Evolutionary conservation across 53 echinoderm and acorn worm species (phyloP), one percentile per base, ranked within the genome.

Genomic region (Echinometra lucunter): DNA sequence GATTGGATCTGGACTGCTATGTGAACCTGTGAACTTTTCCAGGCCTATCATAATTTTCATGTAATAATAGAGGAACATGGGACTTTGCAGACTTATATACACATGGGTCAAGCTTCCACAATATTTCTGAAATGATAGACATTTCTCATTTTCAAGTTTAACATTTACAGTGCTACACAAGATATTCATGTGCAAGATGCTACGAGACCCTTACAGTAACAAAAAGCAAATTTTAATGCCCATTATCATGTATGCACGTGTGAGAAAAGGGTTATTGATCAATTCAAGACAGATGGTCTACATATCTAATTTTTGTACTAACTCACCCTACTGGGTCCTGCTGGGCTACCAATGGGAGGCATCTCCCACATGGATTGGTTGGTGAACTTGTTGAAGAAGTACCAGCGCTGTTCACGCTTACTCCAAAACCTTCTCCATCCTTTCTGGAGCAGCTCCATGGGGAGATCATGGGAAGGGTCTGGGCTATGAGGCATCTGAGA

Each of bases 351-450:
- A 27, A 99, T 66, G 0, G 96, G 82, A 42, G 99, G 99, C 96
- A 97, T 98, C 78, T 99, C 99, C 99, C 99, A 99, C 89, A 96
- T 78, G 28, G 98, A 98, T 92, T 98, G 96, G 83, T 98, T 96
- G 44, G 95, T 97, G 69, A 97, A 97, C 95, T 99, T 99, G 88
- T 99, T 99, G 96, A 96, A 99, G 95, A 95, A 99, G 89, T 99
- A 99, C 92, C 97, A 96, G 15, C 98, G 95, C 58, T 96, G 96
- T 89, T 99, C 99, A 19, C 99, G 94, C 67, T 96, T 95, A 91
- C 99, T 99, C 98, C 98, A 99, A 82, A 99, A 99, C 91, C 95
- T 90, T 47, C 99, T 66, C 99, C 98, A 98, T 82, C 98, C 98
- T 25, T 98, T 98, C 89, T 98, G 96, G 27, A 98, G 97, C 16